Base-by-base conservation (phyloP, 1,140 invertebrate genomes). In the Cepaea nemoralis region DNA sequence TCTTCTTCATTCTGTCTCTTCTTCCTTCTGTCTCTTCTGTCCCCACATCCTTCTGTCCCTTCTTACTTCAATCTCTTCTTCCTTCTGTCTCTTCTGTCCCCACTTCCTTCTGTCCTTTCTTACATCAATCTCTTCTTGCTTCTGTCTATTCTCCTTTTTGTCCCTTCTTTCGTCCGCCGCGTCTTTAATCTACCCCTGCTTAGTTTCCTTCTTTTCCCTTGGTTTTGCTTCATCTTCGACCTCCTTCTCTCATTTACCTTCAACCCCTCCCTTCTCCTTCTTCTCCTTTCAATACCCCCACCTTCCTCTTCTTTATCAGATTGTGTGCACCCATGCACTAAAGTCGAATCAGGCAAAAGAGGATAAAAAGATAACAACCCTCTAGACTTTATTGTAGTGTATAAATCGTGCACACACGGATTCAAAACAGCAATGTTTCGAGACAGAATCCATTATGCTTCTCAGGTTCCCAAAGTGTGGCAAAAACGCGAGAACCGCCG, bases 31-130 rank as follows among this genome's bases (percentile, higher is more conserved):
- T n/a, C n/a, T n/a, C n/a, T n/a, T n/a, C n/a, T n/a, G n/a, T n/a
- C n/a, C n/a, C n/a, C n/a, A n/a, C n/a, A n/a, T n/a, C n/a, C n/a
- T n/a, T n/a, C n/a, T n/a, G n/a, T n/a, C n/a, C n/a, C n/a, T n/a
- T n/a, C n/a, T n/a, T n/a, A n/a, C n/a, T n/a, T n/a, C n/a, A n/a
- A n/a, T n/a, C n/a, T n/a, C n/a, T n/a, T n/a, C n/a, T n/a, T n/a
- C n/a, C n/a, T n/a, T n/a, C n/a, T n/a, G n/a, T n/a, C n/a, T n/a
- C n/a, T n/a, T n/a, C n/a, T n/a, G n/a, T n/a, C n/a, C n/a, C n/a
- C n/a, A n/a, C n/a, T n/a, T n/a, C n/a, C 75, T 77, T 45, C 59
- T 48, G 50, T 45, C 50, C 75, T 77, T 45, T 77, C 75, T 77
- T 45, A 12, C 40, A n/a, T 19, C 33, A 14, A 19, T 50, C n/a